Evolutionary conservation across 2,888 invertebrate species (phyloP).

Genomic region (Trachelus tabidus): DNA sequence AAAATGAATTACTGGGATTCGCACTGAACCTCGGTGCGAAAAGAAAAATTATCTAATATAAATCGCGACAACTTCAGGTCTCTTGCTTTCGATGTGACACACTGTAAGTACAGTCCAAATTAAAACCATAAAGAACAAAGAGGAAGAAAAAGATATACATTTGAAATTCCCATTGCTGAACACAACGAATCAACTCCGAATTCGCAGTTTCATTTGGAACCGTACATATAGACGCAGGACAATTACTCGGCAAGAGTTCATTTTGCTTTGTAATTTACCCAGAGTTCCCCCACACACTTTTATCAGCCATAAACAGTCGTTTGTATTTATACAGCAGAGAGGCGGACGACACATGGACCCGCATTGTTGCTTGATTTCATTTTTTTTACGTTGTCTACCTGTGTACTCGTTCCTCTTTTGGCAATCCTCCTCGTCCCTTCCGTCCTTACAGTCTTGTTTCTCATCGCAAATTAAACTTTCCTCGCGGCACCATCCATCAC

Average conservation of each 20-base stretch:
- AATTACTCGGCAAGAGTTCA: neutral
- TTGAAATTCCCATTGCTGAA: neutral
- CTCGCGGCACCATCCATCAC: slow-evolving; percentile 47
- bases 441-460: slow-evolving; percentile 65
- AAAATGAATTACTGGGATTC: neutral
- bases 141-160: neutral
- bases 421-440: slow-evolving; percentile 70
- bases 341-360: neutral
- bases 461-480: slow-evolving; percentile 63
- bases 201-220: neutral
- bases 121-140: neutral
- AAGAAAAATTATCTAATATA: neutral
- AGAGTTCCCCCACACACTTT: neutral
- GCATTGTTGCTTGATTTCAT: neutral
- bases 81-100: neutral
- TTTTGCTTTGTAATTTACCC: neutral
- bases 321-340: neutral
- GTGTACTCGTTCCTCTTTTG: slow-evolving; percentile 28
- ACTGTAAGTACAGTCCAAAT: neutral
- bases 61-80: neutral
- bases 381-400: neutral
- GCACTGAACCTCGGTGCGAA: neutral
- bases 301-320: neutral
- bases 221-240: neutral
- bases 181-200: neutral